A percentile compares a stretch with the other conserved stretches of the same genome.
phyloP scores from a whole-genome alignment of 1,140 invertebrate species.

The Cotesia chilonis region DNA sequence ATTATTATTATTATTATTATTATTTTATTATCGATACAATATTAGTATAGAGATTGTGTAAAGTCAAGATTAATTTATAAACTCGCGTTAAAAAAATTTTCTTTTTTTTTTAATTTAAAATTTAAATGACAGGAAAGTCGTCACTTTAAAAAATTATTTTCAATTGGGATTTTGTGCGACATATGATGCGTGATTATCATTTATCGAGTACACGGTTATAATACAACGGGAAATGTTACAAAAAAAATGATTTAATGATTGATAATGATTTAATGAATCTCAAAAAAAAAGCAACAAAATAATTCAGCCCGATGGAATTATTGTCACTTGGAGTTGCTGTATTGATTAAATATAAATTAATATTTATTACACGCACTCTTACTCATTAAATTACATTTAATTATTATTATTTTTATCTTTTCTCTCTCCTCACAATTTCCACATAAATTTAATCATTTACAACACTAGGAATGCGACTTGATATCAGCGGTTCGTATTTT shows the following conservation, averaged over 20 bases:
- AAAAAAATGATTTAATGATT: neutral
- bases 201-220: conserved; percentile 28
- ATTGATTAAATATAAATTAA: conserved; percentile 39
- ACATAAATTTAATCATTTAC: too few species aligned
- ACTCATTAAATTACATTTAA: neutral
- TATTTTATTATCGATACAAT: conserved; percentile 3
- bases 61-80: conserved; percentile 5
- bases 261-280: conserved; percentile 17
- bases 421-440: neutral
- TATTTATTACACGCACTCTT: conserved; percentile 16
- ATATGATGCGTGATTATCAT: neutral
- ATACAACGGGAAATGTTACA: conserved; percentile 20
- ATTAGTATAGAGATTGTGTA: neutral
- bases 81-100: conserved; percentile 1
- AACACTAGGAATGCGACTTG: too few species aligned
- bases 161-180: conserved; percentile 7
- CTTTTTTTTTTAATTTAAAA: neutral
- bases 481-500: conserved; percentile 33
- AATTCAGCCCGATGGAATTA: conserved; percentile 35
- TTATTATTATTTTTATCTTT: conserved; percentile 7
- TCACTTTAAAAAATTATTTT: neutral
- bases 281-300: conserved; percentile 14
- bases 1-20: neutral
- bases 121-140: neutral
- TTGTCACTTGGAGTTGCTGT: conserved; percentile 41